Percentiles rank a stretch among this genome's conserved stretches.
Evolutionary conservation across 2,113 vertebrate genomes (phyloP).

Genomic region (Raphicerus campestris): DNA sequence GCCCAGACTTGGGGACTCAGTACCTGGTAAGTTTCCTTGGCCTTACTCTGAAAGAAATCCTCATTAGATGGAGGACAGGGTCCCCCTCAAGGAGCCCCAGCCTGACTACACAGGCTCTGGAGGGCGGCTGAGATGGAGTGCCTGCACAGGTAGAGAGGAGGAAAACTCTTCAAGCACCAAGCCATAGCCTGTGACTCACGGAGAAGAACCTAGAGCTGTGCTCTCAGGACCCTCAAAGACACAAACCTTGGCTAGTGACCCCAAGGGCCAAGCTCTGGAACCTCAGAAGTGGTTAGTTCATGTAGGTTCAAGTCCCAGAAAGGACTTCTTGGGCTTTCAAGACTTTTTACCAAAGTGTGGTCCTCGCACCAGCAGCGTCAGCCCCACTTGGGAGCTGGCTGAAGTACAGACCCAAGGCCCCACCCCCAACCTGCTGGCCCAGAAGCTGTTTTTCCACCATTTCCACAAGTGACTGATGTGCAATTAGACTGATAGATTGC

Average conservation of each 20-base stretch:
- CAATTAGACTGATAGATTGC: neutral
- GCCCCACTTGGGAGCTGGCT: neutral
- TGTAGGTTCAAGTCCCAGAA: neutral
- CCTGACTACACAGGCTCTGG: neutral
- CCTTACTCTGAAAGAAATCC: neutral
- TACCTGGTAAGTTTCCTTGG: conserved; percentile 88
- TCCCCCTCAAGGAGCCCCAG: neutral
- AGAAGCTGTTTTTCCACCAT: neutral
- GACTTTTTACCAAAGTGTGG: neutral
- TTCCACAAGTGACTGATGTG: neutral
- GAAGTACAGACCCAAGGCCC: neutral
- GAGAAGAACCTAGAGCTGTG: neutral
- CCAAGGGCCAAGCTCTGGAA: neutral
- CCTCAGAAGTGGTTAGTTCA: neutral
- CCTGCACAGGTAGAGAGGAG: too few species aligned
- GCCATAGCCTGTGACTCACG: neutral
- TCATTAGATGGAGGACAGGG: neutral
- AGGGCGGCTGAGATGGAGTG: neutral
- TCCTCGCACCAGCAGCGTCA: neutral
- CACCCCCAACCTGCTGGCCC: neutral
- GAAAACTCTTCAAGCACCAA: neutral
- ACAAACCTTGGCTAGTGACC: neutral
- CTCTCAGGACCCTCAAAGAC: neutral
- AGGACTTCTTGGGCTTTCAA: neutral
- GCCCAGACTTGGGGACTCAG: conserved; percentile 89